Evolutionary conservation across 2,113 vertebrate genomes (phyloP).

Genomic region (Miniopterus natalensis): DNA sequence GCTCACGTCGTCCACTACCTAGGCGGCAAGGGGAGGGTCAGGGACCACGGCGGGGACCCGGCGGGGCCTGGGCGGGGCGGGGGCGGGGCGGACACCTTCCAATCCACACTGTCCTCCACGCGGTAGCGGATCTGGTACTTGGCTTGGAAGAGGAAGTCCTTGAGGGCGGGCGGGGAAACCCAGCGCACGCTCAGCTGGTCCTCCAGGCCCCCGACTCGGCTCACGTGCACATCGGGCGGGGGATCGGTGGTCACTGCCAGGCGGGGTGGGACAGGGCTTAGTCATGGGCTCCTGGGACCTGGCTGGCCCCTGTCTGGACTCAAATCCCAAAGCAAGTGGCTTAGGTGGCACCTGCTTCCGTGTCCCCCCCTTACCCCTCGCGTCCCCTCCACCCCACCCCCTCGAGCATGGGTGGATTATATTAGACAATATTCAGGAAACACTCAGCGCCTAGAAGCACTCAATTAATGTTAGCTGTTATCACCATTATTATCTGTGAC

Average conservation of each 20-base stretch:
- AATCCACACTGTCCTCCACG: conserved; percentile 95
- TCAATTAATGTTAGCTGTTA: conserved; percentile 58
- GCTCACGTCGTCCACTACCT: conserved; percentile 98
- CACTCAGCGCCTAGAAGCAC: conserved; percentile 50
- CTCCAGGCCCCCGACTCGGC: conserved; percentile 94
- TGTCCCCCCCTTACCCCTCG: neutral
- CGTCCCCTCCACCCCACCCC: neutral
- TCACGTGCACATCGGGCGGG: conserved; percentile 94
- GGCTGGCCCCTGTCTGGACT: neutral
- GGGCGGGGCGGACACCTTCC: conserved; percentile 91
- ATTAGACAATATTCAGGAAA: conserved; percentile 3
- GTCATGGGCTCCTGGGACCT: neutral
- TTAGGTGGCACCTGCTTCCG: neutral
- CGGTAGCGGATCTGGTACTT: conserved; percentile 99
- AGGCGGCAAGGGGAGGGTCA: neutral
- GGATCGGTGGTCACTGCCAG: conserved; percentile 96
- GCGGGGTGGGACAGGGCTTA: neutral
- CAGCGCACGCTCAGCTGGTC: conserved; percentile 97
- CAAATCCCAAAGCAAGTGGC: neutral
- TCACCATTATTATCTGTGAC: conserved; percentile 60
- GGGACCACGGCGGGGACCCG: neutral
- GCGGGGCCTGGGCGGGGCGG: rapidly evolving
- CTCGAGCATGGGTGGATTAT: neutral
- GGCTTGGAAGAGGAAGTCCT: conserved; percentile 97
- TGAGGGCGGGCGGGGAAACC: conserved; percentile 94